Evolutionary conservation across 2,797 vertebrate species (phyloP).

Genomic region (Prunella strophiata): DNA sequence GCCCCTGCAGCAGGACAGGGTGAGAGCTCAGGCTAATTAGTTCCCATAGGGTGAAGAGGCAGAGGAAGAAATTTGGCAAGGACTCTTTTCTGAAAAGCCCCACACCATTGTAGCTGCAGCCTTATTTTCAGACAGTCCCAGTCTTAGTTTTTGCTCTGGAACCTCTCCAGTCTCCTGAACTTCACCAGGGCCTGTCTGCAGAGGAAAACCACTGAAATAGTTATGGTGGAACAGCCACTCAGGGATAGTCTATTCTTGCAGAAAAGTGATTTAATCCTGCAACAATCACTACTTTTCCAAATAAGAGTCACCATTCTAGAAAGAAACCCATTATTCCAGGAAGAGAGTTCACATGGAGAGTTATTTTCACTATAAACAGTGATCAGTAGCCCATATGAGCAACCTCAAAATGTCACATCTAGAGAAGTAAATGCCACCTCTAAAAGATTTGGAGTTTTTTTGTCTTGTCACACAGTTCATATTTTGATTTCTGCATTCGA

Average conservation of each 20-base stretch:
- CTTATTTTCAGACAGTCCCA: not conserved
- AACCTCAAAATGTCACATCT: not conserved
- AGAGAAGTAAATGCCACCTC: not conserved
- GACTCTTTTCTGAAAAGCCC: not conserved
- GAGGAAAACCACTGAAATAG: not conserved
- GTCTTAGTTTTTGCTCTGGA: slow-evolving; percentile 2
- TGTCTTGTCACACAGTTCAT: not conserved
- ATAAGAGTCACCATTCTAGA: not conserved
- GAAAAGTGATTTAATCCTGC: not conserved
- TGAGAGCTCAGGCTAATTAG: not conserved
- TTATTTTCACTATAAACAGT: not conserved
- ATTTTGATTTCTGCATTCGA: not conserved
- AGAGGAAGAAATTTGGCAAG: not conserved
- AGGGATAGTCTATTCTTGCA: not conserved
- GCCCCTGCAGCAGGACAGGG: not conserved
- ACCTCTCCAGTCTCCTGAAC: not conserved
- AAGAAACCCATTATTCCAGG: not conserved
- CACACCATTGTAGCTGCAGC: not conserved
- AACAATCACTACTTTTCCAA: not conserved
- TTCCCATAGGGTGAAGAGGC: not conserved
- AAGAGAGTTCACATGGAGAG: not conserved
- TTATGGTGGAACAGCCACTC: not conserved
- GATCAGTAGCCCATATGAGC: not conserved
- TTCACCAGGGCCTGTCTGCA: not conserved
- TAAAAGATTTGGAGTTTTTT: not conserved